Conservation (phyloP, 2,797 vertebrate species). For the Coracias cyanogaster region DNA sequence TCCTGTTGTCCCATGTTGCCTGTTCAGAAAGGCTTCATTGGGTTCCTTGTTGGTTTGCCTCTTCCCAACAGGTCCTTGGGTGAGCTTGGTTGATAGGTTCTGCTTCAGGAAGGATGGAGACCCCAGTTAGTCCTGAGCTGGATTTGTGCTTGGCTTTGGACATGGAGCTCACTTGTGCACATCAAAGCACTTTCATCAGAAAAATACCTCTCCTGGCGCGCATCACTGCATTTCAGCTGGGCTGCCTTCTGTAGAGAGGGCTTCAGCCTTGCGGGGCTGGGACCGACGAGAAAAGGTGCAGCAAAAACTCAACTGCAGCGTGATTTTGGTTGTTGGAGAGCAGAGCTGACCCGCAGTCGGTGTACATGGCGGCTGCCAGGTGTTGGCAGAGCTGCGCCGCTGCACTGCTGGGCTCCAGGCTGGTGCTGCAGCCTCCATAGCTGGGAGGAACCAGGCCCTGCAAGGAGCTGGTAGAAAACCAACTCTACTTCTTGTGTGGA, state of each 20-base stretch:
- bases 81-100: neutral
- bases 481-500: neutral
- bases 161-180: neutral
- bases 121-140: neutral
- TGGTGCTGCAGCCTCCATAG: neutral
- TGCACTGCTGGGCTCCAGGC: accelerated
- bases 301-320: neutral
- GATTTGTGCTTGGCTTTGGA: neutral
- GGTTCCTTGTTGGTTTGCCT: neutral
- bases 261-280: neutral
- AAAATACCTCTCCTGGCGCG: neutral
- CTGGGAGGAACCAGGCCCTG: neutral
- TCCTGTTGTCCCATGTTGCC: neutral
- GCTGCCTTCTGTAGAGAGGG: neutral
- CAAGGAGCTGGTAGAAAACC: neutral
- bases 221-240: neutral
- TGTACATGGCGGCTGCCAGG: accelerated
- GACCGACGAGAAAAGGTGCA: accelerated
- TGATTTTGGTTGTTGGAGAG: neutral
- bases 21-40: neutral
- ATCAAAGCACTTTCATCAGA: neutral
- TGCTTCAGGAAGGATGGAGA: neutral
- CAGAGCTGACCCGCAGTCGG: accelerated
- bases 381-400: accelerated
- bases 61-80: neutral